Conservation (phyloP, 2,797 vertebrate genomes). For the Rachycentron canadum region DNA sequence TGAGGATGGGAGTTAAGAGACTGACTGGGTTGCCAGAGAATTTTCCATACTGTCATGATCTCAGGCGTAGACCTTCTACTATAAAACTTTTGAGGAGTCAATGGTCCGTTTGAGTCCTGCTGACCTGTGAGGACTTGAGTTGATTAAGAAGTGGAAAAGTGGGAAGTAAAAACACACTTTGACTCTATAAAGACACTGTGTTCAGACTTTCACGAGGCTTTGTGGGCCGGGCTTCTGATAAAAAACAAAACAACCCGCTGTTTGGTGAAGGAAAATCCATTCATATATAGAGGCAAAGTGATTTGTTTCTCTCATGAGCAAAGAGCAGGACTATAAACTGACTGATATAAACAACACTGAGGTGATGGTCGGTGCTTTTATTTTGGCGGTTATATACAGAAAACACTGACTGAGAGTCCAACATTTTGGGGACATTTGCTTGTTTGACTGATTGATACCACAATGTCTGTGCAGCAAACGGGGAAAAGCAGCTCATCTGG, state of each 20-base stretch:
- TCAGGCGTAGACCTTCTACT: constrained; percentile 63
- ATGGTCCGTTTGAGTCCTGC: constrained; percentile 65
- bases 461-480: not conserved
- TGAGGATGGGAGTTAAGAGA: constrained; percentile 56
- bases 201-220: constrained; percentile 55
- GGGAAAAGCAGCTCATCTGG: not conserved
- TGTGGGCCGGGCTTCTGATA: constrained; percentile 36
- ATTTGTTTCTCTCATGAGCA: not conserved
- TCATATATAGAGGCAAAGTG: constrained; percentile 7
- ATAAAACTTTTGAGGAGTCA: constrained; percentile 71
- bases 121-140: constrained; percentile 74
- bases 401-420: too few relatives aligned
- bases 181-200: constrained; percentile 60
- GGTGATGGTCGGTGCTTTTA: not conserved
- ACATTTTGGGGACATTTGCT: not conserved
- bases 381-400: not conserved
- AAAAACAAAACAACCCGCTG: constrained; percentile 48
- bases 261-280: constrained; percentile 35
- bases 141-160: constrained; percentile 79
- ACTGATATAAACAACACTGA: not conserved
- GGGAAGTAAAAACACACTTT: constrained; percentile 60
- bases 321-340: not conserved
- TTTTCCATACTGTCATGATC: constrained; percentile 76
- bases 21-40: constrained; percentile 59
- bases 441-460: not conserved